phyloP scores from a whole-genome alignment of 2,888 invertebrate species.

The Rotaria socialis region DNA sequence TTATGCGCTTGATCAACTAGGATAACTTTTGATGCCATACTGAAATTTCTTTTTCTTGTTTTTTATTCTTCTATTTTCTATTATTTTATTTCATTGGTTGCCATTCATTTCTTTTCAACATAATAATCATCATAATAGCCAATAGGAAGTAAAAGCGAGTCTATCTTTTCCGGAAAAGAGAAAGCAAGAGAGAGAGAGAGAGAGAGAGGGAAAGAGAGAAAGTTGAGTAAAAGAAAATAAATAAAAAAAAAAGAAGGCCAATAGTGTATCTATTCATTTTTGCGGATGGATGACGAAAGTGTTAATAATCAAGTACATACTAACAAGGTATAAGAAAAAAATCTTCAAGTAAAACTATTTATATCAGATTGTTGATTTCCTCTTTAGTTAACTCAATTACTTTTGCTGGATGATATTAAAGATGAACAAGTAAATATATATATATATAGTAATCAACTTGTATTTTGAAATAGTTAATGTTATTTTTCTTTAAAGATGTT shows the following conservation, averaged over 20 bases:
- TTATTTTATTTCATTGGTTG: not conserved
- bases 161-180: not conserved
- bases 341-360: not conserved
- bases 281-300: slow-evolving; percentile 18
- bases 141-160: slow-evolving; percentile 5
- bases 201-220: not conserved
- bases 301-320: slow-evolving; percentile 16
- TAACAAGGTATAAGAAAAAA: slow-evolving; percentile 6
- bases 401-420: slow-evolving; percentile 15
- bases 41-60: not conserved
- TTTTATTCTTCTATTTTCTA: not conserved
- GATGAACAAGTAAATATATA: not conserved
- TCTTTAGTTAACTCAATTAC: slow-evolving; percentile 26
- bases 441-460: not conserved
- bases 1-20: not conserved
- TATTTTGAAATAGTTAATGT: not conserved
- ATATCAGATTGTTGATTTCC: not conserved
- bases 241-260: not conserved
- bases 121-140: not conserved
- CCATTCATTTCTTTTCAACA: not conserved
- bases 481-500: not conserved
- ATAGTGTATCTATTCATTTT: not conserved
- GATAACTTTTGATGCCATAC: slow-evolving; percentile 14
- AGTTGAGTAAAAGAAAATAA: not conserved
- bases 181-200: not conserved